Percentiles rank a stretch among this genome's conserved stretches.
phyloP scores from a whole-genome alignment of 2,797 vertebrate genomes.

The Rhyacichthys aspro region DNA sequence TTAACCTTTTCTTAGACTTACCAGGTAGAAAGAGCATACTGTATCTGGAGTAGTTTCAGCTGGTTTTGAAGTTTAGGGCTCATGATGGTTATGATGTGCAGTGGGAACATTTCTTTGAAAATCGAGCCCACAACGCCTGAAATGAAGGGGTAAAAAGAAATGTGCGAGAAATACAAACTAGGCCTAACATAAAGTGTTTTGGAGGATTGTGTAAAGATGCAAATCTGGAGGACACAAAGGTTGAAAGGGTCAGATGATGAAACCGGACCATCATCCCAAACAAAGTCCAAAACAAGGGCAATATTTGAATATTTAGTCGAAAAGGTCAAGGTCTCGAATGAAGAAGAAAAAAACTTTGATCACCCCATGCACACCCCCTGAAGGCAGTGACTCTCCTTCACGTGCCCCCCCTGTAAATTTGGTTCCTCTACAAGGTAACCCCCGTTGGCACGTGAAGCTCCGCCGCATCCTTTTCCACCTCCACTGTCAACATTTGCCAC shows the following conservation, averaged over 20 bases:
- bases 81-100: too few relatives aligned
- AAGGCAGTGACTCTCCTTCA: constrained; percentile 37
- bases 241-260: constrained; percentile 19
- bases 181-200: background rate
- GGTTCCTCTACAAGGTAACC: constrained; percentile 75
- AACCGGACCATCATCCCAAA: constrained; percentile 25
- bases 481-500: constrained; percentile 79
- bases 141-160: too few relatives aligned
- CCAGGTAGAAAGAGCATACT: too few relatives aligned
- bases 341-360: constrained; percentile 6
- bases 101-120: too few relatives aligned
- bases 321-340: constrained; percentile 19
- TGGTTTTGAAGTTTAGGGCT: too few relatives aligned
- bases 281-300: too few relatives aligned
- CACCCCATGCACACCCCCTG: constrained; percentile 18
- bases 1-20: too few relatives aligned
- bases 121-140: too few relatives aligned
- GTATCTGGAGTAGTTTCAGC: too few relatives aligned
- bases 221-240: background rate
- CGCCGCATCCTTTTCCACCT: constrained; percentile 75
- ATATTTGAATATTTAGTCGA: constrained; percentile 11
- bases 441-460: constrained; percentile 71
- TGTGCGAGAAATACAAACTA: too few relatives aligned
- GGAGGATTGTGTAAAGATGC: constrained; percentile 9
- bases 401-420: constrained; percentile 41